Percentiles rank a stretch among this genome's conserved stretches.
phyloP scores from a whole-genome alignment of 2,113 vertebrate species.

The Anhinga anhinga region DNA sequence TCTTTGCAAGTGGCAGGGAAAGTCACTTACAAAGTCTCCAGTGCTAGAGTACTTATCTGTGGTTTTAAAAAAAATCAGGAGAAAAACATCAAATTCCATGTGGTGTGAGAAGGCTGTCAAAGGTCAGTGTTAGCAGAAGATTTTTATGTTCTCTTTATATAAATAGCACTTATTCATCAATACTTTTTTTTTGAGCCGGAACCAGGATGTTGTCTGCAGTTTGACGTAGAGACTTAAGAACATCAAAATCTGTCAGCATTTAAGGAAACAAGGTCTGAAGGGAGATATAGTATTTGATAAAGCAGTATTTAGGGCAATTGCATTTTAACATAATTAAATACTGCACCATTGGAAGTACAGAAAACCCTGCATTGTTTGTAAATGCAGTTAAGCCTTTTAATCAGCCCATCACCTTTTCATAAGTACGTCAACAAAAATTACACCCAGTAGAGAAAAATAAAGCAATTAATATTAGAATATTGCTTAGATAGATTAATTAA shows the following conservation, averaged over 20 bases:
- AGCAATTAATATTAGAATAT: not conserved
- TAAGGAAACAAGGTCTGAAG: not conserved
- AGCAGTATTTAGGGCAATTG: slow-evolving; percentile 8
- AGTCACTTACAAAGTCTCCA: not conserved
- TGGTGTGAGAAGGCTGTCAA: not conserved
- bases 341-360: not conserved
- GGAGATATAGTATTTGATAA: not conserved
- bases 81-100: not conserved
- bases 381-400: not conserved
- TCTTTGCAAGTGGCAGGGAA: not conserved
- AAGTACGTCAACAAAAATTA: not conserved
- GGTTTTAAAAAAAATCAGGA: not conserved
- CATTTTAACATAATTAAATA: slow-evolving; percentile 21
- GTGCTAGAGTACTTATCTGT: not conserved
- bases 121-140: not conserved
- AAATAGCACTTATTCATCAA: not conserved
- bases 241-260: not conserved
- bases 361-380: not conserved
- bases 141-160: not conserved
- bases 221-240: not conserved
- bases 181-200: not conserved
- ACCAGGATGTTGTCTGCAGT: not conserved
- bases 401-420: not conserved
- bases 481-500: not conserved
- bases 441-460: not conserved